Base-by-base conservation (phyloP, 2,113 vertebrate genomes). In the Bambusicola thoracicus region DNA sequence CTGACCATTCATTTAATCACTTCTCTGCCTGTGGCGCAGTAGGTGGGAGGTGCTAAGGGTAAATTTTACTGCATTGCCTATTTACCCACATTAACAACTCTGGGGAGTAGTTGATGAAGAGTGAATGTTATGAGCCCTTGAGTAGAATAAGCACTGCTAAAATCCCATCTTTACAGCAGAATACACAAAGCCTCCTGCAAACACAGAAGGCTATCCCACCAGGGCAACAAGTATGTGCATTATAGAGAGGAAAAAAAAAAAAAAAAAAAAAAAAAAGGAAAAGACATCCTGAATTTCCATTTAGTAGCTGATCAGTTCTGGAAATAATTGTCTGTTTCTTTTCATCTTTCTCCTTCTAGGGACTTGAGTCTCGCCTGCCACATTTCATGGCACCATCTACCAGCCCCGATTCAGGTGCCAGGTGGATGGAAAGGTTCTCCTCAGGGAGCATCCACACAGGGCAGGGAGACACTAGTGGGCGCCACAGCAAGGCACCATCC, bases 341-440 rank as follows among this genome's bases (percentile, higher is more conserved):
- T 93, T 80, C 63, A 74, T 53, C 34, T 90, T 51, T 78, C n/a
- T 81, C 40, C 30, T 86, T 56, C 61, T 44, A 72, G 36, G 65
- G 40, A 67, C 91, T 56, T 59, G 81, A 16, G 61, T 74, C 51
- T 67, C 43, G 32, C 24, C 38, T 56, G 48, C 44, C 65, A 38
- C 46, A 19, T 63, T 76, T 82, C 73, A n/a, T 2, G 17, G 46
- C 40, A 43, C 16, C 36, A 2, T 10, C 5, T 21, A 49, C 10
- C 75, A 85, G 63, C 49, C 10, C 44, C 72, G 38, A 15, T 13
- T 34, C 53, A 67, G 62, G 72, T 49, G 46, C 32, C 2, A 22
- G 19, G 21, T 11, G 19, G 34, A 51, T 38, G 65, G 48, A 38
- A 38, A 56, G 76, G 34, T 65, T 18, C 22, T 0, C 0, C 1